phyloP scores from a whole-genome alignment of 2,113 vertebrate species.

The Geococcyx californianus region DNA sequence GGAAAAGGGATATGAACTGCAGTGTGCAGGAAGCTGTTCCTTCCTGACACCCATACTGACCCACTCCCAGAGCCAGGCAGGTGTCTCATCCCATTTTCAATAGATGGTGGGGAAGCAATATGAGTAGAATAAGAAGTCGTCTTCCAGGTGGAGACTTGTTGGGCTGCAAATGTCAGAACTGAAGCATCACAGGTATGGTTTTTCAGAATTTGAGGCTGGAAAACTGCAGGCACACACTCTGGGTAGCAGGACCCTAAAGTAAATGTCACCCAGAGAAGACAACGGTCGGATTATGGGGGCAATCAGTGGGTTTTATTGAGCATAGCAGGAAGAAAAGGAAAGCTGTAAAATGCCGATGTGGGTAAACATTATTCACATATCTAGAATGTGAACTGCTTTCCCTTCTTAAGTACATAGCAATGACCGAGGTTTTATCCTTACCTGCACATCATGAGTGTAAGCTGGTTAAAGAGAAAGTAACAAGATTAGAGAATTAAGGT shows the following conservation, averaged over 20 bases:
- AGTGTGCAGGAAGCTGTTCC: background rate
- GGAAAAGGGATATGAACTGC: background rate
- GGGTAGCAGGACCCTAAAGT: background rate
- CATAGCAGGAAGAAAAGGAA: constrained; percentile 23
- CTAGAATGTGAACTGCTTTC: constrained; percentile 13
- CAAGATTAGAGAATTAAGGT: background rate
- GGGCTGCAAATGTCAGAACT: background rate
- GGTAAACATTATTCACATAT: constrained; percentile 21
- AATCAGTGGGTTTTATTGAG: background rate
- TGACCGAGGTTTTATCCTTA: background rate
- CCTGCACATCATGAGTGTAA: background rate
- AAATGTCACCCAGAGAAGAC: background rate
- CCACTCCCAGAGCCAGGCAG: background rate
- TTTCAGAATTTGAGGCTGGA: background rate
- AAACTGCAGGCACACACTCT: background rate
- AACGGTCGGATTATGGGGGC: background rate
- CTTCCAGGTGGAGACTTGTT: background rate
- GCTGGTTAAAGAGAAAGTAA: constrained; percentile 52
- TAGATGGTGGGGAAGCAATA: background rate
- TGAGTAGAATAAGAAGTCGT: background rate
- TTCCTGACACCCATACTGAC: background rate
- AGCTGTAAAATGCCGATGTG: constrained; percentile 28
- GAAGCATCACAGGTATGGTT: background rate
- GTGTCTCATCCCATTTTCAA: background rate
- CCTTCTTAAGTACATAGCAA: constrained; percentile 21